Evolutionary conservation across 1,140 invertebrate species (phyloP), one percentile per base, ranked within the genome.

Genomic region (Colletes gigas): DNA sequence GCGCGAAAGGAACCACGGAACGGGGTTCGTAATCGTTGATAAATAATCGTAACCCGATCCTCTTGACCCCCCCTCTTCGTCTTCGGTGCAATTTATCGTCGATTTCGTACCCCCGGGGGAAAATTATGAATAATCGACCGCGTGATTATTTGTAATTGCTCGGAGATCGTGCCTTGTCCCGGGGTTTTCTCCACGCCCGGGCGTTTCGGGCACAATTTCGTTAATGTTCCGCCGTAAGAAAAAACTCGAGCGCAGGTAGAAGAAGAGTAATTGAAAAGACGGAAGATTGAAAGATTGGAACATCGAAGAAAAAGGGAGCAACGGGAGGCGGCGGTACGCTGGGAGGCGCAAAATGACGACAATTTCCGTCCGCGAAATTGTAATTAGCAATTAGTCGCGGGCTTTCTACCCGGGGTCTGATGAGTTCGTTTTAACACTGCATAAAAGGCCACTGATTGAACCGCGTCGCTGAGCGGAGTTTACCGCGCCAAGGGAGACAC

Each of bases 131-230:
- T 65, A 75, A 66, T 75, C 72, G 17, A 30, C 15, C 39, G 4
- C 17, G n/a, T n/a, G 60, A 75, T 75, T 75, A 75, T 19, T 75
- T 19, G 60, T 75, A 55, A 75, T 75, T 66, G 19, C n/a, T 10
- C 54, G 7, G 4, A 8, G 47, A 54, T 14, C 47, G 41, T 5
- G 4, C 59, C 30, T 30, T 30, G 30, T 30, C 30, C 30, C 30
- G 30, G 30, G 30, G 30, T 30, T 30, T 30, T 30, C 30, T 30
- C 30, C 30, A 1, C 30, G 30, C 30, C 44, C 44, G 44, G 44
- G 44, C 21, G 57, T 21, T 21, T 60, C 19, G 57, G 19, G 57
- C 57, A 21, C 57, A 60, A 60, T 60, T 60, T 60, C 19, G 57
- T 19, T 60, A 60, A 21, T 60, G 9, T 21, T 3, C 19, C 19